Conservation (phyloP, 2,113 vertebrate genomes). For the Aix galericulata region DNA sequence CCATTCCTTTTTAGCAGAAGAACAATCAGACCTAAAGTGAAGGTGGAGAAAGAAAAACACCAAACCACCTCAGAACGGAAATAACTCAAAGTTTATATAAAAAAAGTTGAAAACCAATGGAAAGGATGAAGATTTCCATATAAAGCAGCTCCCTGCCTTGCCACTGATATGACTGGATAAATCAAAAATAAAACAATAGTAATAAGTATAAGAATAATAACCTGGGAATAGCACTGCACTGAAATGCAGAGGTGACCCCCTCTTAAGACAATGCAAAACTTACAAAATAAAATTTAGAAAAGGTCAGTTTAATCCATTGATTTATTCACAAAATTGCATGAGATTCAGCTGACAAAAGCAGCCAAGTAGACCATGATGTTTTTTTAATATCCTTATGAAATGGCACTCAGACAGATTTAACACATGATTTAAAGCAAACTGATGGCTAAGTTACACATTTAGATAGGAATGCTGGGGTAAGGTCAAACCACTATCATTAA, state of each 20-base stretch:
- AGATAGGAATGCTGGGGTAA: slow-evolving; percentile 55
- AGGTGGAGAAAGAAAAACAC: not conserved
- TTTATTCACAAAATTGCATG: slow-evolving; percentile 27
- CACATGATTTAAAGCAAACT: slow-evolving; percentile 58
- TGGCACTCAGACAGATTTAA: slow-evolving; percentile 37
- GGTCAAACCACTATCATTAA: slow-evolving; percentile 70
- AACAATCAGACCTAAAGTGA: not conserved
- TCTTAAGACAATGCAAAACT: not conserved
- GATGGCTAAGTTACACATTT: slow-evolving; percentile 60
- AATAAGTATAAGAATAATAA: not conserved
- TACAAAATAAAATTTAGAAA: not conserved
- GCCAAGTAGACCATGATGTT: slow-evolving; percentile 23
- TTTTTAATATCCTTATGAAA: slow-evolving; percentile 59
- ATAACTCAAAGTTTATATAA: not conserved
- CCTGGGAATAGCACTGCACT: not conserved
- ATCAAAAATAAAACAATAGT: not conserved
- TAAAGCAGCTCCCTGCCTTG: not conserved
- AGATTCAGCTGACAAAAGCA: slow-evolving; percentile 50
- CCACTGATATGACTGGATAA: not conserved
- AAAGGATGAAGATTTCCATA: not conserved
- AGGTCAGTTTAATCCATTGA: not conserved
- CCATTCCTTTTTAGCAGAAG: not conserved
- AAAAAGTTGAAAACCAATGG: not conserved
- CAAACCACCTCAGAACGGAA: not conserved
- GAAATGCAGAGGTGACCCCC: not conserved